These are phyloP conservation scores for Apistogramma diplotaenia DNA, from an alignment of 2,113 vertebrate species.

Conservation along the genomic window DNA sequence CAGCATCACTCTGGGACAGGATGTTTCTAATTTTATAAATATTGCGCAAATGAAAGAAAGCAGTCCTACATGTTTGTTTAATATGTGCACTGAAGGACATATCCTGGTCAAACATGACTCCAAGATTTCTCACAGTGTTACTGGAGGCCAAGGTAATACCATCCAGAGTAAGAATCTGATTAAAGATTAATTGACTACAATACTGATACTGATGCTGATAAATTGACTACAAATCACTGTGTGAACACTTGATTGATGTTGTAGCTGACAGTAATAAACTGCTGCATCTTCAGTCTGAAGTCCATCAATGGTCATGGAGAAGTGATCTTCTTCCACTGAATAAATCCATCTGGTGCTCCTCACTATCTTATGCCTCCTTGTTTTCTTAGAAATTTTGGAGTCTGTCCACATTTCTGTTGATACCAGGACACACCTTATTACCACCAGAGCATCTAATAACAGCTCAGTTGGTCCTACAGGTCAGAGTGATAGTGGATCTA, in stretches of 20 bases:
- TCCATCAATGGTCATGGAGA: neutral
- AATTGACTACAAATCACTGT: constrained; percentile 44
- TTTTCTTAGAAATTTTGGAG: constrained; percentile 50
- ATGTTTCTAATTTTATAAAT: no score
- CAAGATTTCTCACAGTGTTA: no score
- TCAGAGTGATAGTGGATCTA: neutral
- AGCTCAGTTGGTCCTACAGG: neutral
- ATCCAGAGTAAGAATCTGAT: no score
- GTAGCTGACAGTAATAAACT: constrained; percentile 52
- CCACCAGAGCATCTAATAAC: neutral
- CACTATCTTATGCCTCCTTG: rapidly evolving
- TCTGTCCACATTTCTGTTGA: constrained; percentile 58
- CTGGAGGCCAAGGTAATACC: no score
- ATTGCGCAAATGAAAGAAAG: no score
- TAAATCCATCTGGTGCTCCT: no score
- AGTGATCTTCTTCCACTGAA: neutral
- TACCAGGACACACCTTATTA: constrained; percentile 3
- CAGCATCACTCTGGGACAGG: no score
- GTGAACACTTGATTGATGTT: neutral
- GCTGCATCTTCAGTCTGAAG: constrained; percentile 49
- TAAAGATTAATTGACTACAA: no score
- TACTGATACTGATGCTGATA: no score
- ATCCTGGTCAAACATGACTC: no score
- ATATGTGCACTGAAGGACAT: no score
- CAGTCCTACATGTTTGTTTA: no score